Conservation (phyloP, 2,797 vertebrate species). For the Xiphorhynchus erythropygius region DNA sequence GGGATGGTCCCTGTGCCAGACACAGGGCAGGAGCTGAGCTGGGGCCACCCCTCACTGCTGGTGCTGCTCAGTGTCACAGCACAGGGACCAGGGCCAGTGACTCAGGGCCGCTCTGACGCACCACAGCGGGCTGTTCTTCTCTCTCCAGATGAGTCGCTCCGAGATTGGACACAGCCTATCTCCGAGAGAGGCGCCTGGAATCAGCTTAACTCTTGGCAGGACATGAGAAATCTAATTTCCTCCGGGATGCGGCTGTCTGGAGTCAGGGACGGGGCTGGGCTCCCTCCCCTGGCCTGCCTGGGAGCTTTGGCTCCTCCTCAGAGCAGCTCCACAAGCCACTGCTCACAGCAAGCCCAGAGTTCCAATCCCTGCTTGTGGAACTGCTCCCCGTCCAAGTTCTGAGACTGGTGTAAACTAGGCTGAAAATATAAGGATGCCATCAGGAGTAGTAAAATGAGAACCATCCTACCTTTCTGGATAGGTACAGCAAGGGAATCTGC, state of each 20-base stretch:
- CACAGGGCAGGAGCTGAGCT: background rate
- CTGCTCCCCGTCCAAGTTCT: background rate
- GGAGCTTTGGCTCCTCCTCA: background rate
- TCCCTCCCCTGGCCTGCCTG: background rate
- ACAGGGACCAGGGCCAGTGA: background rate
- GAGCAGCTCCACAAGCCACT: background rate
- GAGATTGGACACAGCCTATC: conserved; percentile 19
- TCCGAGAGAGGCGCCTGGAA: conserved; percentile 1
- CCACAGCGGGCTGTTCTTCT: conserved; percentile 29
- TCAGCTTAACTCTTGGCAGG: conserved; percentile 47
- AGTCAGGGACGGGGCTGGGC: background rate
- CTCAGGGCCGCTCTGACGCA: conserved; percentile 46
- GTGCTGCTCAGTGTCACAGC: background rate
- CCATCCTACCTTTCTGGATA: background rate
- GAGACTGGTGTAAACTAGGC: background rate
- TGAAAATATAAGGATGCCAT: background rate
- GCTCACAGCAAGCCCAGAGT: background rate
- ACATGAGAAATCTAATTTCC: conserved; percentile 43
- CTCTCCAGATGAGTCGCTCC: background rate
- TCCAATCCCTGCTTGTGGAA: background rate
- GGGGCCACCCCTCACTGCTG: accelerated
- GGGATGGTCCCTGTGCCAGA: accelerated
- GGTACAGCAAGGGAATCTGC: background rate
- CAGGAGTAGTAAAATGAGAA: background rate
- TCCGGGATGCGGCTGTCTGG: background rate